Evolutionary conservation across 2,797 vertebrate species (phyloP).

Genomic region (Darevskia nairensis): DNA sequence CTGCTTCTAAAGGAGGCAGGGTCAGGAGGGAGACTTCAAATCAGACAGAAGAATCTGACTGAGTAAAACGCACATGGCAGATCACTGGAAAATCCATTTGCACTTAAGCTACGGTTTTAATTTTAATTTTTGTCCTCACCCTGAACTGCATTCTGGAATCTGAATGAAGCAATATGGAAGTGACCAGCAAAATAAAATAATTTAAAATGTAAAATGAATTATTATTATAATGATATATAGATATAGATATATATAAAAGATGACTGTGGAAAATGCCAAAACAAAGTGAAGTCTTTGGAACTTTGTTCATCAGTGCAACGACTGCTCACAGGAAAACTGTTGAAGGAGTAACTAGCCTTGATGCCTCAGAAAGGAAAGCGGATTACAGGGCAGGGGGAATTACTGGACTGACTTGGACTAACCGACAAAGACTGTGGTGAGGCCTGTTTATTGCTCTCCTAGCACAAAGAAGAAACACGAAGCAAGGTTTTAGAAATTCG

Average conservation of each 20-base stretch:
- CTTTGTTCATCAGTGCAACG: slow-evolving; percentile 46
- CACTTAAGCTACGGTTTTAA: slow-evolving; percentile 73
- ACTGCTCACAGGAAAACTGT: slow-evolving; percentile 57
- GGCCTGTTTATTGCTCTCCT: slow-evolving; percentile 55
- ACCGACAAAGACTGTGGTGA: slow-evolving; percentile 44
- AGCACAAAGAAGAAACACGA: slow-evolving; percentile 57
- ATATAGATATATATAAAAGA: slow-evolving; percentile 68
- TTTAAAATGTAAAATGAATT: slow-evolving; percentile 71
- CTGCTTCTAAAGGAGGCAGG: slow-evolving; percentile 29
- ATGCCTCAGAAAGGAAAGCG: slow-evolving; percentile 46
- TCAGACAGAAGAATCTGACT: slow-evolving; percentile 76
- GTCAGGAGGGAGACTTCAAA: slow-evolving; percentile 62
- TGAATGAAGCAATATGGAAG: slow-evolving; percentile 88
- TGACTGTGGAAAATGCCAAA: slow-evolving; percentile 80
- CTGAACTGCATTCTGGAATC: slow-evolving; percentile 81
- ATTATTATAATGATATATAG: slow-evolving; percentile 69
- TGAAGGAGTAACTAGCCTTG: slow-evolving; percentile 57
- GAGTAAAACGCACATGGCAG: slow-evolving; percentile 70
- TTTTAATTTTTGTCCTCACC: slow-evolving; percentile 65
- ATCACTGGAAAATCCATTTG: slow-evolving; percentile 82
- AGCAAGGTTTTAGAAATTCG: slow-evolving; percentile 54
- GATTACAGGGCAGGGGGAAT: slow-evolving; percentile 36
- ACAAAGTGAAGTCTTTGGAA: slow-evolving; percentile 75
- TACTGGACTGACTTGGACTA: slow-evolving; percentile 52
- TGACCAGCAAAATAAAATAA: slow-evolving; percentile 82